Percentiles rank a stretch among this genome's conserved stretches.
These are phyloP conservation scores for Paedocypris sp. DNA, from an alignment of 2,113 vertebrate genomes.

Conservation along the genomic window DNA sequence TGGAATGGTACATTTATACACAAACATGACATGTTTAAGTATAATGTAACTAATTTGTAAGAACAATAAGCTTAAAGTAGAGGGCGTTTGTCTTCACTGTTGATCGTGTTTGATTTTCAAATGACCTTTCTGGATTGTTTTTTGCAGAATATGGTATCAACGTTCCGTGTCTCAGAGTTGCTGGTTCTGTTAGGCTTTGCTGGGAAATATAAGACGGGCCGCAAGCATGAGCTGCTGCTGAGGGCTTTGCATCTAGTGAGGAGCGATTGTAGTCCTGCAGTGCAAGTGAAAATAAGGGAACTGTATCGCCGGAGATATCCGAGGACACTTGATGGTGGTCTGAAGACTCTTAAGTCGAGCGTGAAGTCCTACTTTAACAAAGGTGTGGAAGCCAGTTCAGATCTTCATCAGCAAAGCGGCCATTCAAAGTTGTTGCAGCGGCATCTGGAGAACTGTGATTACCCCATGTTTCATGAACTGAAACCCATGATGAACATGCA, in stretches of 20 bases:
- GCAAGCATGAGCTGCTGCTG: constrained; percentile 80
- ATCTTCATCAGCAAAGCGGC: constrained; percentile 54
- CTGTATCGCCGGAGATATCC: constrained; percentile 72
- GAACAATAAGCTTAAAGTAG: neutral
- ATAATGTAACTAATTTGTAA: neutral
- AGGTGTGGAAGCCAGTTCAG: constrained; percentile 54
- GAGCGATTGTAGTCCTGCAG: constrained; percentile 72
- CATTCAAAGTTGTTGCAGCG: constrained; percentile 53
- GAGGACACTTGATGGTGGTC: constrained; percentile 63
- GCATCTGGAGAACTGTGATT: constrained; percentile 57
- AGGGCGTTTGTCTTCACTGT: neutral
- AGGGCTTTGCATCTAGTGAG: constrained; percentile 74
- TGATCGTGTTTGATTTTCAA: neutral
- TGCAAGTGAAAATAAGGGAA: constrained; percentile 74
- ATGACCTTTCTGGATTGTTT: constrained; percentile 22
- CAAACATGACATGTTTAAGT: no score
- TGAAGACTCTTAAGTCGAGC: constrained; percentile 50
- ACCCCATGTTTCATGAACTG: constrained; percentile 59
- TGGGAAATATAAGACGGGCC: constrained; percentile 76
- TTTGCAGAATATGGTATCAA: constrained; percentile 78
- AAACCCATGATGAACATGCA: constrained; percentile 82
- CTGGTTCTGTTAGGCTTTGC: constrained; percentile 80
- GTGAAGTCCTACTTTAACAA: constrained; percentile 45
- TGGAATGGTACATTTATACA: no score
- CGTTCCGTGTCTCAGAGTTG: constrained; percentile 79